Percentiles rank a stretch among this genome's conserved stretches.
Conservation (phyloP, 2,888 invertebrate species). For the Ptilodon capucinus region DNA sequence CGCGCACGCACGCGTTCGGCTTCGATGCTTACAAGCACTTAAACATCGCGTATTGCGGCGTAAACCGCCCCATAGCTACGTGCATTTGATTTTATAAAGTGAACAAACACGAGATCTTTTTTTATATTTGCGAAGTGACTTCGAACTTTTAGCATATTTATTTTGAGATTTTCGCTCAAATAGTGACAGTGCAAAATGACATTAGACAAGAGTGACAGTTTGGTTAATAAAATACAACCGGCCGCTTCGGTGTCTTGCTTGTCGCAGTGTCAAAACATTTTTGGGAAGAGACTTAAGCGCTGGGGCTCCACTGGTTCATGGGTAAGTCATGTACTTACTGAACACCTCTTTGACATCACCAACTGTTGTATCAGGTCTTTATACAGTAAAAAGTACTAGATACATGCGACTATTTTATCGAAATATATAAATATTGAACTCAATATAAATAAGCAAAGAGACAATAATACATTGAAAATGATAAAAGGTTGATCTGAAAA, state of each 20-base stretch:
- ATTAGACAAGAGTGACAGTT: conserved; percentile 74
- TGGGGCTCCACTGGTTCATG: conserved; percentile 90
- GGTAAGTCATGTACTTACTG: no score
- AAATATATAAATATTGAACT: no score
- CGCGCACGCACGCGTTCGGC: conserved; percentile 52
- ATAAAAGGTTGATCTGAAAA: no score
- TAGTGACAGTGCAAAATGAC: conserved; percentile 67
- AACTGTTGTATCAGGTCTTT: no score
- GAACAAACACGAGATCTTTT: neutral
- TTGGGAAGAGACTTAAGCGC: conserved; percentile 85
- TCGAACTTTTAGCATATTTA: neutral
- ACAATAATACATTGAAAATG: no score
- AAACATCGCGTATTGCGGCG: conserved; percentile 3
- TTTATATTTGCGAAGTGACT: neutral
- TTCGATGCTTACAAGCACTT: neutral
- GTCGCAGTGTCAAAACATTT: conserved; percentile 84
- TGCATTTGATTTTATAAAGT: conserved; percentile 16
- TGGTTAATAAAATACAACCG: conserved; percentile 75
- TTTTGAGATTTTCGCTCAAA: conserved; percentile 7
- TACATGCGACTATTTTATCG: no score
- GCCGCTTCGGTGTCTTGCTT: conserved; percentile 78
- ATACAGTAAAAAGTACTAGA: no score
- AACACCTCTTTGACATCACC: no score
- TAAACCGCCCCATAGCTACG: conserved; percentile 10
- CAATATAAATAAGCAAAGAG: no score